Evolutionary conservation across 30 jellyfish, hydroid and myxozoan genomes (phyloP).

Genomic region (Aurelia aurita): DNA sequence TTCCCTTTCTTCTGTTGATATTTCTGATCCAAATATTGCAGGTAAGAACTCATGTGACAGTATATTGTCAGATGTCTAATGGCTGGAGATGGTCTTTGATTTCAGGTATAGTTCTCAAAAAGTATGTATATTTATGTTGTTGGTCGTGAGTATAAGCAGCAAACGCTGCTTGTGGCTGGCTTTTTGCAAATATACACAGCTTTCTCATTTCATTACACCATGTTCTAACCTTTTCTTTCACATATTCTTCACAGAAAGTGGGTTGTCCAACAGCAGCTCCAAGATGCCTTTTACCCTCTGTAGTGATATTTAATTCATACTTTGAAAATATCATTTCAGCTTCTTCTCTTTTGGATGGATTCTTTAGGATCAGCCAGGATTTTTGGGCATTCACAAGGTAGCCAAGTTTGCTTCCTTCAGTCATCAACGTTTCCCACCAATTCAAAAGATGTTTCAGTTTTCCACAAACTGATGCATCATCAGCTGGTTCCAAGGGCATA

Average conservation of each 20-base stretch:
- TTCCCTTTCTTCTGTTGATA: slow-evolving; percentile 1
- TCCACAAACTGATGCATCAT: slow-evolving; percentile 38
- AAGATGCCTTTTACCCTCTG: slow-evolving; percentile 8
- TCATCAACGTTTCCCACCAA: slow-evolving; percentile 18
- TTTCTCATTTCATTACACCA: slow-evolving; percentile 26
- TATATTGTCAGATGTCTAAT: not conserved
- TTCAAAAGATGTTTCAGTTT: not conserved
- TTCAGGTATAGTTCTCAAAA: slow-evolving; percentile 2
- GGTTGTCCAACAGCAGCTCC: slow-evolving; percentile 30
- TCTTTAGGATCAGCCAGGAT: slow-evolving; percentile 29
- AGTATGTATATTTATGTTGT: slow-evolving; percentile 2
- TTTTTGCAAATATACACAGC: slow-evolving; percentile 3
- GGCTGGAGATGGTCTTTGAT: slow-evolving; percentile 3
- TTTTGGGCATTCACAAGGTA: slow-evolving; percentile 20
- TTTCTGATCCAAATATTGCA: not conserved
- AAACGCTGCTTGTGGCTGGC: slow-evolving; percentile 22
- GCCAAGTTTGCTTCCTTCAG: slow-evolving; percentile 31
- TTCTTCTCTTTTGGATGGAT: not conserved
- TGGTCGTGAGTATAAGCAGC: slow-evolving; percentile 2
- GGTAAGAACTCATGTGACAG: not conserved
- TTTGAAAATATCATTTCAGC: slow-evolving; percentile 12
- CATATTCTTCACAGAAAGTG: not conserved
- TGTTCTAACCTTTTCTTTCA: not conserved
- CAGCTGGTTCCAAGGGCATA: slow-evolving; percentile 50
- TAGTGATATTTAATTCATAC: not conserved